A percentile compares a stretch with the other conserved stretches of the same genome.
phyloP scores from a whole-genome alignment of 2,888 invertebrate genomes.

The Aproaerema taeniolella region DNA sequence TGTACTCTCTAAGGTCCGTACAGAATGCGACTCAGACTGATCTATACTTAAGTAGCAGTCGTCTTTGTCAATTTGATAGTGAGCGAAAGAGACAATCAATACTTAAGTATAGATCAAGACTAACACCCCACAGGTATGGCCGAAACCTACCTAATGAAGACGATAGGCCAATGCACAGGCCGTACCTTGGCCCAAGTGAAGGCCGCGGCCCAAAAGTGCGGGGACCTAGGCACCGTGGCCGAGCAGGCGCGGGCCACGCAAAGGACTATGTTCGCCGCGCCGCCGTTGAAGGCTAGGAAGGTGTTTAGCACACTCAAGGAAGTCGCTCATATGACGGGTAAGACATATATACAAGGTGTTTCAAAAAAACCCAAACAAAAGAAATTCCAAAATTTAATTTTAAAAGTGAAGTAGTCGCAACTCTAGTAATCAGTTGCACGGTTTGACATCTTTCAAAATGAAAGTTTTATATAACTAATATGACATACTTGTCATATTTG shows the following conservation, averaged over 20 bases:
- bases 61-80: no score
- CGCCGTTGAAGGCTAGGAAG: conserved; percentile 82
- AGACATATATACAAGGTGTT: conserved; percentile 25
- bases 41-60: no score
- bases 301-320: conserved; percentile 92
- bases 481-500: no score
- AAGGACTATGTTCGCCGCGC: conserved; percentile 91
- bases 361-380: background rate
- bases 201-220: conserved; percentile 74
- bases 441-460: no score
- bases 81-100: no score
- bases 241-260: conserved; percentile 91
- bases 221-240: conserved; percentile 95
- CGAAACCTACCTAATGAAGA: conserved; percentile 95
- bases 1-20: no score
- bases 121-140: conserved; percentile 93
- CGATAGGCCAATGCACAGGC: conserved; percentile 93
- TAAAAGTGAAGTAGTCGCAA: no score
- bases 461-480: no score
- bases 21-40: no score
- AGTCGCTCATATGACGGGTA: conserved; percentile 91
- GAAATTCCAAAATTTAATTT: no score
- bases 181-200: conserved; percentile 90
- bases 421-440: no score
- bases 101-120: no score